These are phyloP conservation scores for Limnephilus lunatus DNA, from an alignment of 2,888 invertebrate species.

Conservation along the genomic window DNA sequence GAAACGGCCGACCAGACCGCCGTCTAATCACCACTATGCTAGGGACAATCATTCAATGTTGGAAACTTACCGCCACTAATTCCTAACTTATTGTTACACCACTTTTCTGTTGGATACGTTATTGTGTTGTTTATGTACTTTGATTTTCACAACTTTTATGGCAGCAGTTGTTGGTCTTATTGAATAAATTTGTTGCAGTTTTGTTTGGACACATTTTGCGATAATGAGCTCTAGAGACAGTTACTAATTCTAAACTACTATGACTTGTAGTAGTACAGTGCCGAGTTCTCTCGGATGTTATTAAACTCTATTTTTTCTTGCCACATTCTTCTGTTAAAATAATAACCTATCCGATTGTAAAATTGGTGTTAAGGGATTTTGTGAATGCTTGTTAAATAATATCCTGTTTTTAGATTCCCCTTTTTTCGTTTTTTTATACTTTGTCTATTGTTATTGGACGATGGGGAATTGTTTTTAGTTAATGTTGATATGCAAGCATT, in stretches of 20 bases:
- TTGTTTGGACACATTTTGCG: neutral
- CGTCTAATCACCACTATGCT: conserved; percentile 67
- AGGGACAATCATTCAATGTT: neutral
- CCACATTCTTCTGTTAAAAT: neutral
- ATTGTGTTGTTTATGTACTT: neutral
- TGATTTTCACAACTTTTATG: neutral
- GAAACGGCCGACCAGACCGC: conserved; percentile 76
- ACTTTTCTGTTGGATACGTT: neutral
- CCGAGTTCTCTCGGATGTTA: neutral
- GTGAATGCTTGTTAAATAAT: neutral
- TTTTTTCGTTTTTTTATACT: neutral
- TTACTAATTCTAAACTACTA: neutral
- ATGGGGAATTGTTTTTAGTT: neutral
- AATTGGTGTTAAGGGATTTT: neutral
- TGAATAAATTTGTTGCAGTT: neutral
- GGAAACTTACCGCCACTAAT: neutral
- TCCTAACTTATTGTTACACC: neutral
- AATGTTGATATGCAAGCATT: neutral
- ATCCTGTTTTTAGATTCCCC: neutral
- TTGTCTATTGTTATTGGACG: neutral
- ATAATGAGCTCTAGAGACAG: neutral
- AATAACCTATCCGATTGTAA: neutral
- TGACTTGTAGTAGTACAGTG: neutral
- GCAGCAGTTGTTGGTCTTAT: neutral
- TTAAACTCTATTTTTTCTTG: neutral